These are phyloP conservation scores for Phalanger gymnotis DNA, from an alignment of 2,797 vertebrate species.

Conservation along the genomic window DNA sequence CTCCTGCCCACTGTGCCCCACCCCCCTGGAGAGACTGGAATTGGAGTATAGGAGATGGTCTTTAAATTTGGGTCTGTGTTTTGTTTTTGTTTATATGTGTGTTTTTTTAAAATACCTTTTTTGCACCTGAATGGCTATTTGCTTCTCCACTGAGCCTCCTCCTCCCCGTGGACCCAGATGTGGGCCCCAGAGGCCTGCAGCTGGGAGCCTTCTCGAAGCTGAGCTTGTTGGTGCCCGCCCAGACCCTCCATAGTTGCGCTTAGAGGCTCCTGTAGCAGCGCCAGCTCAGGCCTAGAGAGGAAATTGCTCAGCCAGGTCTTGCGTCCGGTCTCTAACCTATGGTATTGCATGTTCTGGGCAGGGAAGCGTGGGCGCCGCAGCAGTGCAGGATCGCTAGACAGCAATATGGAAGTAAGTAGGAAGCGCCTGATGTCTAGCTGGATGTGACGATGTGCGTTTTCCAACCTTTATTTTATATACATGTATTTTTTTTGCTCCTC, in stretches of 20 bases:
- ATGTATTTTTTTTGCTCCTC: constrained; percentile 80
- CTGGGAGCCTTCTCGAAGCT: neutral
- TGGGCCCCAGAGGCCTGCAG: neutral
- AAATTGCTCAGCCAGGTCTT: constrained; percentile 87
- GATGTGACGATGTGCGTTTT: constrained; percentile 94
- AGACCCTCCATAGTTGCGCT: constrained; percentile 61
- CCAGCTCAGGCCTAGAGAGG: constrained; percentile 78
- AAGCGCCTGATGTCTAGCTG: constrained; percentile 87
- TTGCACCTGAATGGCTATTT: constrained; percentile 27
- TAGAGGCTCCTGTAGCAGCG: constrained; percentile 79
- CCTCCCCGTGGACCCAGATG: neutral
- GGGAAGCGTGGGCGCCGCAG: constrained; percentile 99
- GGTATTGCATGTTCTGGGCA: constrained; percentile 98
- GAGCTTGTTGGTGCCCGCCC: constrained; percentile 8
- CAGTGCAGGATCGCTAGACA: constrained; percentile 99
- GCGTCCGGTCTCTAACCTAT: constrained; percentile 95
- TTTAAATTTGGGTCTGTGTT: constrained; percentile 28
- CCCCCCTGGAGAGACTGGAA: neutral
- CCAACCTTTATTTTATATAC: constrained; percentile 87
- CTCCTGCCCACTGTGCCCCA: neutral
- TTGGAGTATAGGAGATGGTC: constrained; percentile 7
- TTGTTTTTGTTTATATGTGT: neutral
- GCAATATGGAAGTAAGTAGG: constrained; percentile 99
- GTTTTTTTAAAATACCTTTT: constrained; percentile 24
- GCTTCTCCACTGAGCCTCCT: constrained; percentile 42